Evolutionary conservation across 2,888 invertebrate species (phyloP).

Genomic region (Nomada ruficornis): DNA sequence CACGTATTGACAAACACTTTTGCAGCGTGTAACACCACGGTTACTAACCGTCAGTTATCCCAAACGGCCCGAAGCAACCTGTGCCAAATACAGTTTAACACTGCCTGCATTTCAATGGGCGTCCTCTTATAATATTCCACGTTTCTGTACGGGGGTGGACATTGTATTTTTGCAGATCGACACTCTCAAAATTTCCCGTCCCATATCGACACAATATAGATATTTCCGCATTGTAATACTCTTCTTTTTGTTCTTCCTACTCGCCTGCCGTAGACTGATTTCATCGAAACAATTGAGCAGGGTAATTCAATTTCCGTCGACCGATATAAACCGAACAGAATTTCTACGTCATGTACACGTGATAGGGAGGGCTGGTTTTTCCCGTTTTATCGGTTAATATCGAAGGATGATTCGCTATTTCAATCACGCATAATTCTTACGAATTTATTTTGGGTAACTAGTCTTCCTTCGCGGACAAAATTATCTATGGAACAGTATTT

Average conservation of each 20-base stretch:
- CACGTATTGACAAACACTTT: slow-evolving; percentile 36
- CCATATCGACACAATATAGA: slow-evolving; percentile 5
- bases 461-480: too few species aligned
- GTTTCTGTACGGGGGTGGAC: not conserved
- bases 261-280: not conserved
- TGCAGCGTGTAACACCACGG: slow-evolving; percentile 21
- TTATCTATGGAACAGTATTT: too few species aligned
- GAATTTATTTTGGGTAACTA: too few species aligned
- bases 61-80: slow-evolving; percentile 47
- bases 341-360: not conserved
- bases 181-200: not conserved
- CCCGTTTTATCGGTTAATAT: not conserved
- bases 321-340: slow-evolving; percentile 4
- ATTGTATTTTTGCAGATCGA: slow-evolving; percentile 12
- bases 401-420: not conserved
- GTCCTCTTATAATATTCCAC: slow-evolving; percentile 42
- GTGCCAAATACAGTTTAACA: slow-evolving; percentile 54
- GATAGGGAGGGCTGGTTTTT: not conserved
- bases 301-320: slow-evolving; percentile 6
- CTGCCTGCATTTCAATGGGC: slow-evolving; percentile 46
- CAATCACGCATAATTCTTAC: not conserved
- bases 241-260: not conserved
- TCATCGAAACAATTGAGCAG: slow-evolving; percentile 2
- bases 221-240: not conserved
- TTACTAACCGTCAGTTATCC: slow-evolving; percentile 52